Evolutionary conservation across 1,140 invertebrate species (phyloP).

Genomic region (Wasmannia auropunctata): DNA sequence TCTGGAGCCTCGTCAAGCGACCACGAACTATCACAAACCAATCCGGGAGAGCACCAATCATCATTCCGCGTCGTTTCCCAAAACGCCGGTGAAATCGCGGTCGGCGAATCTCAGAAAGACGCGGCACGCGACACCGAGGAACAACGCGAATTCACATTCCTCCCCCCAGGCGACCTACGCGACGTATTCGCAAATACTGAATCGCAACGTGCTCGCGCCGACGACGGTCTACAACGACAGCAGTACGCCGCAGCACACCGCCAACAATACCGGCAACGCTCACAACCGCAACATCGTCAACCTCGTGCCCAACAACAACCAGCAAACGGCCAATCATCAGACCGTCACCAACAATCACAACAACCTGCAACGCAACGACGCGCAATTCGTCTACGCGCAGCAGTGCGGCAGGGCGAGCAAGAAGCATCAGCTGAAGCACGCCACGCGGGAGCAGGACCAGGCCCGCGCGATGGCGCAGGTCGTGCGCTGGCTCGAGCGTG

Average conservation of each 20-base stretch:
- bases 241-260: slow-evolving; percentile 9
- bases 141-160: slow-evolving; percentile 61
- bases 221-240: slow-evolving; percentile 49
- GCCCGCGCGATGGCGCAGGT: slow-evolving; percentile 90
- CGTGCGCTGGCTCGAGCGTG: slow-evolving; percentile 87
- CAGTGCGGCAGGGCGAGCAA: slow-evolving; percentile 78
- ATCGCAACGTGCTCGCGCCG: slow-evolving; percentile 60
- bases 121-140: slow-evolving; percentile 64
- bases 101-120: slow-evolving; percentile 70
- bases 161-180: slow-evolving; percentile 70
- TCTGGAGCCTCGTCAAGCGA: slow-evolving; percentile 59
- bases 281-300: slow-evolving; percentile 57
- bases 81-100: slow-evolving; percentile 75
- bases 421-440: slow-evolving; percentile 88
- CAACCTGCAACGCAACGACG: slow-evolving; percentile 75
- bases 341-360: slow-evolving; percentile 71
- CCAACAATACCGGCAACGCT: slow-evolving; percentile 13
- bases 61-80: slow-evolving; percentile 72
- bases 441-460: slow-evolving; percentile 89
- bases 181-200: slow-evolving; percentile 70
- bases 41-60: slow-evolving; percentile 78
- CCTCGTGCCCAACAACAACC: slow-evolving; percentile 56
- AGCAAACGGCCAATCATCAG: slow-evolving; percentile 58
- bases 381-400: slow-evolving; percentile 74
- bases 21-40: slow-evolving; percentile 76